A percentile compares a stretch with the other conserved stretches of the same genome.
These are phyloP conservation scores for Listronotus oregonensis DNA, from an alignment of 1,140 invertebrate species.

Conservation along the genomic window DNA sequence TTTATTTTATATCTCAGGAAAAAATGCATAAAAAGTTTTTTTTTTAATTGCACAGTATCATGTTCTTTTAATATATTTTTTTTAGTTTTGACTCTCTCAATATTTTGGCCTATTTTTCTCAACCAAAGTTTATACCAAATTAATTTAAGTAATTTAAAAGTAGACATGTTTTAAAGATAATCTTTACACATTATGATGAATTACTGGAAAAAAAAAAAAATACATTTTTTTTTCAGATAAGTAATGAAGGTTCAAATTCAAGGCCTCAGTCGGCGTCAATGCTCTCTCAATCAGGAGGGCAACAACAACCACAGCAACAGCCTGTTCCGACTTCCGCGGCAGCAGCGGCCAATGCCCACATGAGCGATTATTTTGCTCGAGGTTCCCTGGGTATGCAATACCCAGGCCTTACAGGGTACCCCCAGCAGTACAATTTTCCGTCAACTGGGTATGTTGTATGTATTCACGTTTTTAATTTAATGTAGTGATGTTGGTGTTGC, in stretches of 20 bases:
- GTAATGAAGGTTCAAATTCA: constrained; percentile 39
- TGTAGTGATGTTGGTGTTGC: constrained; percentile 14
- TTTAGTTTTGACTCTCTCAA: no score
- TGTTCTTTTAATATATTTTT: no score
- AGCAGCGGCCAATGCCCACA: constrained; percentile 27
- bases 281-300: constrained; percentile 19
- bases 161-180: no score
- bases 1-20: no score
- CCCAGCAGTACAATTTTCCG: constrained; percentile 46
- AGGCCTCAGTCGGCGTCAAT: constrained; percentile 42
- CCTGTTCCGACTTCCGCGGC: constrained; percentile 13
- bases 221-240: constrained; percentile 23
- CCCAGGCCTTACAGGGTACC: constrained; percentile 41
- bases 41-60: no score
- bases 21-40: no score
- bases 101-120: no score
- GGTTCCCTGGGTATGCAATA: constrained; percentile 42
- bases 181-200: no score
- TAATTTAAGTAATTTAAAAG: no score
- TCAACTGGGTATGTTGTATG: constrained; percentile 40
- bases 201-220: no score
- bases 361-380: constrained; percentile 47
- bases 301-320: background rate
- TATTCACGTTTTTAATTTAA: constrained; percentile 32
- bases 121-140: no score